Evolutionary conservation across 1,140 invertebrate species (phyloP), one percentile per base, ranked within the genome.

Genomic region (Penaeus chinensis): DNA sequence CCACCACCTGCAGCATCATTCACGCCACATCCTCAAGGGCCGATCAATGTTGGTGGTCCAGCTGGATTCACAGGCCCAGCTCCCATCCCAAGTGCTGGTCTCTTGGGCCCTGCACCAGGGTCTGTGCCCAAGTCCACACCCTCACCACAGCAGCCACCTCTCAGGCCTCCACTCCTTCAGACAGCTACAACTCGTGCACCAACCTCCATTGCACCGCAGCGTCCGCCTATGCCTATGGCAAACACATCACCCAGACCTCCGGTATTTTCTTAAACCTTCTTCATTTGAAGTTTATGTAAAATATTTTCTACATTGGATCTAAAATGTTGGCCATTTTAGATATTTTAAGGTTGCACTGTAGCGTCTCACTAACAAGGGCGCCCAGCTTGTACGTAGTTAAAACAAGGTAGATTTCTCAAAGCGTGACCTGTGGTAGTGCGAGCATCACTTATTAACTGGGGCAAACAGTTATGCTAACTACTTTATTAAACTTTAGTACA

Each of bases 31-130:
- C 83, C 88, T 54, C 83, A 61, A 32, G 85, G 80, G 5, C 85
- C 85, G 32, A 82, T 77, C 20, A n/a, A 10, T 66, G 65, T 65
- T 27, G 69, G 79, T 65, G 80, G 80, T 13, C 85, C 85, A 13
- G 47, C 78, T 20, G 54, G 74, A 16, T 82, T 82, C 47, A 22
- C 66, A 62, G 80, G 85, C 4, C 85, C 85, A 32, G 62, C 27
- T 13, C 66, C 85, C 47, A 66, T 87, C 54, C 66, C 65, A n/a
- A 82, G 81, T 66, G 24, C 80, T 65, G 85, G 85, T 3, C 54
- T 87, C 11, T 19, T 87, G n/a, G 85, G 85, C n/a, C 85, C 85
- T 19, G 66, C 66, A 24, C 85, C 85, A 27, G 85, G 85, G 69
- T 74, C 79, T 71, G 24, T 66, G 22, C 79, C 85, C 1, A 87